phyloP scores from a whole-genome alignment of 1,140 invertebrate species.

The Trypoxylus dichotomus region DNA sequence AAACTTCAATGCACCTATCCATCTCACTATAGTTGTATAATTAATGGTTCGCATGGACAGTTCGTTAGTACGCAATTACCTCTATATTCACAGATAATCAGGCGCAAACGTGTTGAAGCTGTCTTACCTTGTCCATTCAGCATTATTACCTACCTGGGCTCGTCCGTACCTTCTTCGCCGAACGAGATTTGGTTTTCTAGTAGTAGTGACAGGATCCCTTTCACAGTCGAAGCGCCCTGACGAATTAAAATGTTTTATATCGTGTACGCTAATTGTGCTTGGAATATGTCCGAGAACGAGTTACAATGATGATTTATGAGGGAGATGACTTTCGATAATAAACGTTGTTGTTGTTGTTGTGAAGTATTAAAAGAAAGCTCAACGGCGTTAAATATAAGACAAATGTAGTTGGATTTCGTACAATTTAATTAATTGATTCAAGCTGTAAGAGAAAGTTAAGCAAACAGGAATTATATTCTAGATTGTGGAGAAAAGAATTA shows the following conservation, averaged over 20 bases:
- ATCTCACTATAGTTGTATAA: not conserved
- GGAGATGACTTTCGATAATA: not conserved
- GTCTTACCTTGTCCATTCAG: slow-evolving; percentile 30
- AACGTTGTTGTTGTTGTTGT: not conserved
- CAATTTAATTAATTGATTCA: no score
- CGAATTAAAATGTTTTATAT: slow-evolving; percentile 14
- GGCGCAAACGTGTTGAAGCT: slow-evolving; percentile 27
- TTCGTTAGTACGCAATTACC: slow-evolving; percentile 23
- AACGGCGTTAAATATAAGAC: no score
- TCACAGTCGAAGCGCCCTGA: not conserved
- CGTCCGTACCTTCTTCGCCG: no score
- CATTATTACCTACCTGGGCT: slow-evolving; percentile 27
- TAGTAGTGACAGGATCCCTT: slow-evolving; percentile 13
- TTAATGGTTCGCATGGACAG: not conserved
- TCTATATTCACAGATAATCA: slow-evolving; percentile 29
- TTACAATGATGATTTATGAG: slow-evolving; percentile 29
- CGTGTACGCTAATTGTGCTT: slow-evolving; percentile 13
- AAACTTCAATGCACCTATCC: not conserved
- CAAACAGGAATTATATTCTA: no score
- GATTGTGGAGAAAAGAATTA: no score
- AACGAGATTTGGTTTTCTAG: not conserved
- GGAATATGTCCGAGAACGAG: slow-evolving; percentile 7
- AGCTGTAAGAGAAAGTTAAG: no score
- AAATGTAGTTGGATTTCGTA: no score
- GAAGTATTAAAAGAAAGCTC: no score